These are phyloP conservation scores for Drosophila pandora DNA, from an alignment of 1,140 invertebrate genomes.

Conservation along the genomic window DNA sequence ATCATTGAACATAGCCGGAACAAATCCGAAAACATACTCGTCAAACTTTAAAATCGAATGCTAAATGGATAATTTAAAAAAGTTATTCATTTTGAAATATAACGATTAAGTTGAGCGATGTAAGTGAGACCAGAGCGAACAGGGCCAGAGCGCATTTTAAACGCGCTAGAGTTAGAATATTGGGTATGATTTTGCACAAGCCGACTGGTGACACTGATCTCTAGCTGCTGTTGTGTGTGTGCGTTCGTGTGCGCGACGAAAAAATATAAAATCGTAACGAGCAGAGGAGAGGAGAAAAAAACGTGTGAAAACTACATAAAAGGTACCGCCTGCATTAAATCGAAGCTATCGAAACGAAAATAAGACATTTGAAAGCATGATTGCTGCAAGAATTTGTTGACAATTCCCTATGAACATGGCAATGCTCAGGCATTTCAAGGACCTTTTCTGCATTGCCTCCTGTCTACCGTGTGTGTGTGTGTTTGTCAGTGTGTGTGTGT, in stretches of 20 bases:
- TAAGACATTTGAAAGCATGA: constrained; percentile 10
- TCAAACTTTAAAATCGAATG: too few species aligned
- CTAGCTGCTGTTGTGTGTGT: constrained; percentile 48
- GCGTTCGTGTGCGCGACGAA: constrained; percentile 73
- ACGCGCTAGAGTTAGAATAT: constrained; percentile 1
- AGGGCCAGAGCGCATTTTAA: background rate
- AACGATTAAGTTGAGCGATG: background rate
- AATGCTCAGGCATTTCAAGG: constrained; percentile 53
- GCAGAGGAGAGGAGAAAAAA: constrained; percentile 67
- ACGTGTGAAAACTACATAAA: constrained; percentile 77
- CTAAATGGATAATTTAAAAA: too few species aligned
- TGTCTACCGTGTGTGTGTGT: constrained; percentile 20
- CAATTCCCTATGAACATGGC: constrained; percentile 7
- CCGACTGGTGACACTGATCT: background rate
- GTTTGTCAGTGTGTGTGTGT: constrained; percentile 6
- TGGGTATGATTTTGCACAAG: background rate
- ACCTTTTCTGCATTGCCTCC: constrained; percentile 48
- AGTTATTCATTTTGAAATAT: background rate
- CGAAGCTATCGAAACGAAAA: constrained; percentile 17
- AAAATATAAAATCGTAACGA: constrained; percentile 79
- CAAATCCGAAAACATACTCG: too few species aligned
- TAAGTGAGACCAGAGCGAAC: background rate
- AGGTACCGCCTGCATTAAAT: constrained; percentile 50
- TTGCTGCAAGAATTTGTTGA: background rate
- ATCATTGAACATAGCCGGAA: too few species aligned